Conservation (phyloP, 2,113 vertebrate genomes). For the Colossoma macropomum region DNA sequence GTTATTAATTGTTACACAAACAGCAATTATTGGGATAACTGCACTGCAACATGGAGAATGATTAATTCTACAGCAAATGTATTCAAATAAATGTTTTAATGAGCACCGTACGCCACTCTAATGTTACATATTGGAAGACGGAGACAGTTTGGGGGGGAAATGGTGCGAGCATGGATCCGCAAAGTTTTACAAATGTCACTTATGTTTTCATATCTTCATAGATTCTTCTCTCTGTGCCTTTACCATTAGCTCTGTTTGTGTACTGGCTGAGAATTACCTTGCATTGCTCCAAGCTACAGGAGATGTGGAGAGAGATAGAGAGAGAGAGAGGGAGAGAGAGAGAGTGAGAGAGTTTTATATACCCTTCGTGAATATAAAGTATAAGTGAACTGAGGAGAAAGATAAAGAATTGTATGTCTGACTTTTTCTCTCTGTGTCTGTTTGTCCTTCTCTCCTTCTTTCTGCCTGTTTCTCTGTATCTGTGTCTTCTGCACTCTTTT, state of each 20-base stretch:
- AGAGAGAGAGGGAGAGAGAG: conserved; percentile 38
- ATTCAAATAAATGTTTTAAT: conserved; percentile 66
- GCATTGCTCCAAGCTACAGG: conserved; percentile 64
- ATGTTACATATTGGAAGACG: conserved; percentile 34
- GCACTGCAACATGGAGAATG: conserved; percentile 61
- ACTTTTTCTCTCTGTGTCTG: background rate
- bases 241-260: conserved; percentile 14
- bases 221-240: background rate
- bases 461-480: no score
- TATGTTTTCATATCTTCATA: background rate
- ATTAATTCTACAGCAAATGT: conserved; percentile 66
- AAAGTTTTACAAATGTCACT: conserved; percentile 32
- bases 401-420: background rate
- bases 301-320: conserved; percentile 55
- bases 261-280: background rate
- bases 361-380: background rate
- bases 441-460: no score
- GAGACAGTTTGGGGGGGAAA: conserved; percentile 17
- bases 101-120: conserved; percentile 57
- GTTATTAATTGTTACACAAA: conserved; percentile 64
- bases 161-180: conserved; percentile 22
- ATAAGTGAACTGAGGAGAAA: background rate
- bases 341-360: background rate
- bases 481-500: background rate
- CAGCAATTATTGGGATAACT: conserved; percentile 63